A percentile compares a stretch with the other conserved stretches of the same genome.
Evolutionary conservation across 1,140 invertebrate genomes (phyloP).

Genomic region (Megalonaias nervosa): DNA sequence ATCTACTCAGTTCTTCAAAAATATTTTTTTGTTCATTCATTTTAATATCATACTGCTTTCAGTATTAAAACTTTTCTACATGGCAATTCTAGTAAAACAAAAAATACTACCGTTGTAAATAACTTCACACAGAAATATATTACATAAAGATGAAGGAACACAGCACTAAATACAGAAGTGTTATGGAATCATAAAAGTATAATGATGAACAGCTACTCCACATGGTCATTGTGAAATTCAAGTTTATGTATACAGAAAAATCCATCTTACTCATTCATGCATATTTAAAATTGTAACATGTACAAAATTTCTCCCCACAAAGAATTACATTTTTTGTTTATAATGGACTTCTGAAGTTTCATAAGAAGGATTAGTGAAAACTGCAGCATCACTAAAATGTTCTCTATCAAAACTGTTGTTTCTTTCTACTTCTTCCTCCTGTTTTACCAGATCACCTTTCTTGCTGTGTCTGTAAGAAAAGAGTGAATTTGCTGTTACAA

Average conservation of each 20-base stretch:
- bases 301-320: neutral
- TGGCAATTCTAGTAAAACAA: too few relatives aligned
- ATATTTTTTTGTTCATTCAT: too few relatives aligned
- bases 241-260: neutral
- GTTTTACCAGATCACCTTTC: constrained; percentile 25
- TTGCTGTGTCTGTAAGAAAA: constrained; percentile 29
- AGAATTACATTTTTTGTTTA: constrained; percentile 21
- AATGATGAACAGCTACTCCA: too few relatives aligned
- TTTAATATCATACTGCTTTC: too few relatives aligned
- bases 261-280: neutral
- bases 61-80: too few relatives aligned
- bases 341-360: neutral
- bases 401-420: constrained; percentile 28
- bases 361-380: constrained; percentile 23
- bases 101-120: too few relatives aligned
- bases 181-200: too few relatives aligned
- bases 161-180: too few relatives aligned
- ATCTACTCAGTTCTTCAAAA: too few relatives aligned
- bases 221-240: neutral
- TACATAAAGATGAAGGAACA: too few relatives aligned
- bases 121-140: too few relatives aligned
- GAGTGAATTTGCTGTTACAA: neutral
- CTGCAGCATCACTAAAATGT: constrained; percentile 35
- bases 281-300: neutral
- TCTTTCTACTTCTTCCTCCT: constrained; percentile 24